Evolutionary conservation across 2,888 invertebrate species (phyloP).

Genomic region (Orthosia incerta): DNA sequence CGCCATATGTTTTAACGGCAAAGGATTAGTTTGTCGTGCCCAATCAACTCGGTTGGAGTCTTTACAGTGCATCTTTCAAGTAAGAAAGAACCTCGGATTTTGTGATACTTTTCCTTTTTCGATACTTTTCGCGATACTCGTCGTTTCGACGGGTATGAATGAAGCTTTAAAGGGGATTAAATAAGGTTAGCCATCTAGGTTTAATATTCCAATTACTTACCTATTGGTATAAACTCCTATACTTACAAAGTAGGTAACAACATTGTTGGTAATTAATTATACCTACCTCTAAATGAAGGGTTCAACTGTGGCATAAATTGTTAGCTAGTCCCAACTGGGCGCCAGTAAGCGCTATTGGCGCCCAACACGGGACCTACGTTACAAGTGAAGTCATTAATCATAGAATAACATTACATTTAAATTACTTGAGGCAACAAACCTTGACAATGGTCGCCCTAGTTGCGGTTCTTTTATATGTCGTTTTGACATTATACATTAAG

Average conservation of each 20-base stretch:
- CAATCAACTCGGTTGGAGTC: too few species aligned
- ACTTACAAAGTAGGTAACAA: background rate
- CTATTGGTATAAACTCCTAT: conserved; percentile 8
- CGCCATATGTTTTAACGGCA: background rate
- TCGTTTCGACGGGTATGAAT: too few species aligned
- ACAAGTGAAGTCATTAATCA: conserved; percentile 52
- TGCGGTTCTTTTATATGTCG: conserved; percentile 31
- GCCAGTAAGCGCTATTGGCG: conserved; percentile 50
- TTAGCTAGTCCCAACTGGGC: conserved; percentile 48
- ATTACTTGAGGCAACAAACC: conserved; percentile 35
- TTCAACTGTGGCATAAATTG: conserved; percentile 36
- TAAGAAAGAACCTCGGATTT: too few species aligned
- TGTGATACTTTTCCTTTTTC: too few species aligned
- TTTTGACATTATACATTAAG: conserved; percentile 26
- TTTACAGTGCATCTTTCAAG: too few species aligned
- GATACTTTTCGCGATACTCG: too few species aligned
- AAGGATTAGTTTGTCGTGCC: background rate
- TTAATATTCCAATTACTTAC: conserved; percentile 9
- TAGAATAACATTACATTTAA: conserved; percentile 43
- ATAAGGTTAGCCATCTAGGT: background rate
- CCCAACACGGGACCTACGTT: conserved; percentile 47
- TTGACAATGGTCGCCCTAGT: conserved; percentile 27
- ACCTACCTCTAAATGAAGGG: conserved; percentile 39
- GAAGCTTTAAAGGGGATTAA: too few species aligned
- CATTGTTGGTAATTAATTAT: conserved; percentile 36